phyloP scores from a whole-genome alignment of 2,113 vertebrate genomes.

The Ploceus nigricollis region DNA sequence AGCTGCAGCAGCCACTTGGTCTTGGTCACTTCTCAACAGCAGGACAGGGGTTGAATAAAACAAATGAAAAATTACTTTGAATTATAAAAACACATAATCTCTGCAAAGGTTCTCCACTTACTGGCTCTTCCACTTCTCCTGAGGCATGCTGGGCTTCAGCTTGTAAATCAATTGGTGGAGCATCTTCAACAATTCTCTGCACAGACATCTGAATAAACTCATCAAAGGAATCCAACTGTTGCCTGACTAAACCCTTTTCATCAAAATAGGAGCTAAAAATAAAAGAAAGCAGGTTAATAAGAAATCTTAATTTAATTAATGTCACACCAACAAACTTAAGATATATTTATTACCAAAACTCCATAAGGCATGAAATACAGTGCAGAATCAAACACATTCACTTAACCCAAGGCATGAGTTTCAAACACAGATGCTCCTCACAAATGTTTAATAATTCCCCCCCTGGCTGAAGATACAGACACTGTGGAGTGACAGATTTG shows the following conservation, averaged over 20 bases:
- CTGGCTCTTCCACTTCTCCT: slow-evolving; percentile 96
- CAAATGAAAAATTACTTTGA: background rate
- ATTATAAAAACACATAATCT: background rate
- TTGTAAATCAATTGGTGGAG: slow-evolving; percentile 95
- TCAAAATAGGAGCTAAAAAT: slow-evolving; percentile 93
- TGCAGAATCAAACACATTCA: background rate
- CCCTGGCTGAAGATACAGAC: background rate
- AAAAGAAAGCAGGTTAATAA: background rate
- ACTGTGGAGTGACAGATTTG: background rate
- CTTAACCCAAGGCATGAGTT: background rate
- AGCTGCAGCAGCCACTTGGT: background rate
- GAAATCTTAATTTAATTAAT: background rate
- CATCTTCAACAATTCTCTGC: slow-evolving; percentile 97
- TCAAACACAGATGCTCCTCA: background rate
- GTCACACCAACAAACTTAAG: background rate
- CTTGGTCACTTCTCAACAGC: background rate
- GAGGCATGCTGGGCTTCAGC: slow-evolving; percentile 97
- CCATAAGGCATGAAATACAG: background rate
- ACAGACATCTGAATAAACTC: slow-evolving; percentile 99
- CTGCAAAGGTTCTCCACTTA: slow-evolving; percentile 60
- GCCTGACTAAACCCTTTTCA: slow-evolving; percentile 95
- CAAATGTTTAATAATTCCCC: background rate
- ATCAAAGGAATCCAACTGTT: slow-evolving; percentile 97
- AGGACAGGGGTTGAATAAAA: background rate
- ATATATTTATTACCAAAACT: background rate